Evolutionary conservation across 2,797 vertebrate genomes (phyloP), one percentile per base, ranked within the genome.

Genomic region (Acrossocheilus fasciatus): DNA sequence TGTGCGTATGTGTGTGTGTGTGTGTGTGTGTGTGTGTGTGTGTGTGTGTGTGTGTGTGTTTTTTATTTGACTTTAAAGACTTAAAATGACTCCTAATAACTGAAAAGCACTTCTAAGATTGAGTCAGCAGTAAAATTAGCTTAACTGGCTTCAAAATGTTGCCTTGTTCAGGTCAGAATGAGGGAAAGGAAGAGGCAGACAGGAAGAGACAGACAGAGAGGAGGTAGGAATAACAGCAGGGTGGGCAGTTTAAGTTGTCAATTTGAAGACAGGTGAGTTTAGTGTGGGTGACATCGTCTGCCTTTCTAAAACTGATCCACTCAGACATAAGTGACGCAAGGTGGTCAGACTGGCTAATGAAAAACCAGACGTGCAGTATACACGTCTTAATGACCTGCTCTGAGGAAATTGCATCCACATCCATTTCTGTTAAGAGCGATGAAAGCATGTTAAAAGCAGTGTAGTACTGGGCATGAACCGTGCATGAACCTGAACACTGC

Each of bases 61-160:
- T 43, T 82, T 85, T 52, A 88, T 89, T 88, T 88, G 87, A 89
- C 76, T 83, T 90, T 90, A 77, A 89, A 90, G 86, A 84, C 84
- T n/a, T 81, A 30, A 30, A 34, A 66, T 41, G 57, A 26, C 12
- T 76, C 47, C 43, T 83, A 81, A 80, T 83, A 85, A 78, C 26
- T 17, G 4, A 85, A 73, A 83, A 83, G 83, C 80, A 83, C 50
- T 82, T 87, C 9, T 86, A 77, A 89, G 73, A 82, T 80, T 72
- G 83, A 90, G 88, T 88, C 83, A 87, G 81, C 88, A 89, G 47
- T 87, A 91, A 91, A 89, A 83, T 85, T 87, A 57, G 50, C 39
- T 82, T 79, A 81, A 89, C 75, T 69, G 64, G 47, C 69, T 84
- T 72, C 64, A 84, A 82, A 64, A 86, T 66, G 6, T 12, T 52